Conservation (phyloP, 1,140 invertebrate genomes). For the Achroia grisella region DNA sequence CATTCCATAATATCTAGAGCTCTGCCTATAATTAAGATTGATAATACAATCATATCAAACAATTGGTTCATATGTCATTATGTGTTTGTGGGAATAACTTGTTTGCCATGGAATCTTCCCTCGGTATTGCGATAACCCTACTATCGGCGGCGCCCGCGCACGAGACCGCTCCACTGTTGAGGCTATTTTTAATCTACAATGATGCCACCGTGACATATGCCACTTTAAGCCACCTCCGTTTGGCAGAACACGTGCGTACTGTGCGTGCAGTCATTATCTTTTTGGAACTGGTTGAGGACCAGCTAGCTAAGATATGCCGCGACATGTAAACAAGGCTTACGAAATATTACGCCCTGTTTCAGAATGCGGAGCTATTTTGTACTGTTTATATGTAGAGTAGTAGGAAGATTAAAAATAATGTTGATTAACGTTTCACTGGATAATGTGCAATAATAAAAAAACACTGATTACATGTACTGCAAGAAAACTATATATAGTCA, state of each 20-base stretch:
- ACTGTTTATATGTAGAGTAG: no score
- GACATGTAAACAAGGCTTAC: background rate
- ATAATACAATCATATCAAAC: no score
- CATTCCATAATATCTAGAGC: background rate
- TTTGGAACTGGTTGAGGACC: background rate
- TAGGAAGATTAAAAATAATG: no score
- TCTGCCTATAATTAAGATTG: background rate
- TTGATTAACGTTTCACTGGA: no score
- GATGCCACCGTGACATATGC: conserved; percentile 38
- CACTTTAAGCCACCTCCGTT: conserved; percentile 28
- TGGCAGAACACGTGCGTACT: conserved; percentile 35
- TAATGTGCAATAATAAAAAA: no score
- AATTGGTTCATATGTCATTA: conserved; percentile 4
- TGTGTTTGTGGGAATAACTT: conserved; percentile 14
- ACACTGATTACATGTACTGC: background rate
- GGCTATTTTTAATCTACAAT: conserved; percentile 42
- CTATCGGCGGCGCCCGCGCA: conserved; percentile 43
- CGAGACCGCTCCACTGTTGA: conserved; percentile 29
- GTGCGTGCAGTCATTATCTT: background rate
- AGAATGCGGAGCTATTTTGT: background rate
- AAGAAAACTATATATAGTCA: no score
- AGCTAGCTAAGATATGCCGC: no score
- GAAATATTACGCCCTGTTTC: conserved; percentile 1
- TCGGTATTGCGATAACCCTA: conserved; percentile 46
- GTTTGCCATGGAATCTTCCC: conserved; percentile 67